Base-by-base conservation (phyloP, 1,140 invertebrate species). In the Xylocopa sonorina region DNA sequence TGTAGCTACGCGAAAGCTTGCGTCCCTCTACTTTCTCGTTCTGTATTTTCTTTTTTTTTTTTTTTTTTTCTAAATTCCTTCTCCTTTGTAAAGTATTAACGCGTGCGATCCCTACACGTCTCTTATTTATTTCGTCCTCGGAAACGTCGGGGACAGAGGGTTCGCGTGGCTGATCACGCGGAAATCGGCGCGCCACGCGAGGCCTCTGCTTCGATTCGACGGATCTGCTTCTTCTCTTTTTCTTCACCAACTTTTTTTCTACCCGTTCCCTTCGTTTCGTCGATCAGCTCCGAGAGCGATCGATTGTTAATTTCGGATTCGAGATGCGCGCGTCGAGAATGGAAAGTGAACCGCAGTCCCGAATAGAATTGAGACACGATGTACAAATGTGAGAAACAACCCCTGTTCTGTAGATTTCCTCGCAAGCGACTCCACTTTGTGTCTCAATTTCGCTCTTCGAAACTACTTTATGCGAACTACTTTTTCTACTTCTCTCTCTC, bases 331-430 rank as follows among this genome's bases (percentile, higher is more conserved):
- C 80, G 74, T 74, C 57, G 48, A 58, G 78, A 60, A 67, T 76
- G 50, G 53, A 41, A 83, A 73, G 51, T 29, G 12, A 32, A 55
- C 62, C 63, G 77, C 51, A 75, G 57, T 46, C n/a, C n/a, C n/a
- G n/a, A n/a, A 84, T 71, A 80, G 60, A 71, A 83, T 62, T 53
- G 71, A 80, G 51, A 79, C 74, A 58, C 73, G 55, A 83, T 84
- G 81, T 84, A 84, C 76, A 84, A 84, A 83, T 46, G 82, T 76
- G 57, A n/a, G n/a, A 38, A 84, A 64, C 66, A 50, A 73, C 69
- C 41, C 68, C 34, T 58, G 48, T 79, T 74, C n/a, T n/a, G n/a
- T 51, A 68, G 78, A 83, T 86, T 86, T 60, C 55, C 75, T 82
- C 83, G 84, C 80, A 85, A 82, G 73, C 79, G 83, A 73, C 67